Conservation (phyloP, 2,113 vertebrate species). For the Misgurnus anguillicaudatus region DNA sequence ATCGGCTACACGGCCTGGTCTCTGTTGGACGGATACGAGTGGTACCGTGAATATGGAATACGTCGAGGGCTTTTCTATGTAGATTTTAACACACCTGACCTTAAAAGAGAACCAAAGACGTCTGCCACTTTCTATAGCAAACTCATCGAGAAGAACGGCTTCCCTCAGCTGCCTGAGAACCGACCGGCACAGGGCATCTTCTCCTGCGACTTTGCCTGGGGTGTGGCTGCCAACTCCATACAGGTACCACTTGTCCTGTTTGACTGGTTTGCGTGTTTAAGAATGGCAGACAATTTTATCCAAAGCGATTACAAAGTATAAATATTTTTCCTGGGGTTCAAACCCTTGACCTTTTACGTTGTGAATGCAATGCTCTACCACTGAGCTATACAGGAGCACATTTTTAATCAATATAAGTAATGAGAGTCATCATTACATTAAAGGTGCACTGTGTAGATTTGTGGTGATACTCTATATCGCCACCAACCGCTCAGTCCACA, state of each 20-base stretch:
- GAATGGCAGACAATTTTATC: not conserved
- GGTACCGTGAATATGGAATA: constrained; percentile 89
- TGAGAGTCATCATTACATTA: no score
- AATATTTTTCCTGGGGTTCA: no score
- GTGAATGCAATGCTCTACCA: no score
- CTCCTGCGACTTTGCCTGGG: constrained; percentile 92
- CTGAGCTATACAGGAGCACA: no score
- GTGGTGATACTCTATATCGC: not conserved
- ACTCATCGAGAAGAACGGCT: constrained; percentile 90
- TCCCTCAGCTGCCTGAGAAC: constrained; percentile 88
- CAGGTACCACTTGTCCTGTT: constrained; percentile 74
- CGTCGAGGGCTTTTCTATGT: constrained; percentile 91
- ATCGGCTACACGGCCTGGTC: constrained; percentile 97
- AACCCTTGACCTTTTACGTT: no score
- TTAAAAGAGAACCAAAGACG: constrained; percentile 89
- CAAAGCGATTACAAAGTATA: not conserved
- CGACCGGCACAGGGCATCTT: constrained; percentile 82
- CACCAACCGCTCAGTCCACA: no score
- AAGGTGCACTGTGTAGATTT: no score
- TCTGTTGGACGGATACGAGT: constrained; percentile 94
- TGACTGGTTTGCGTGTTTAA: not conserved
- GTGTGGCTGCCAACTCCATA: constrained; percentile 87
- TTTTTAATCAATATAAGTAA: no score
- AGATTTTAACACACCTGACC: constrained; percentile 88
- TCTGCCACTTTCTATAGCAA: constrained; percentile 93